Percentiles rank a stretch among this genome's conserved stretches.
phyloP scores from a whole-genome alignment of 2,888 invertebrate genomes.

The Aleiodes testaceus region DNA sequence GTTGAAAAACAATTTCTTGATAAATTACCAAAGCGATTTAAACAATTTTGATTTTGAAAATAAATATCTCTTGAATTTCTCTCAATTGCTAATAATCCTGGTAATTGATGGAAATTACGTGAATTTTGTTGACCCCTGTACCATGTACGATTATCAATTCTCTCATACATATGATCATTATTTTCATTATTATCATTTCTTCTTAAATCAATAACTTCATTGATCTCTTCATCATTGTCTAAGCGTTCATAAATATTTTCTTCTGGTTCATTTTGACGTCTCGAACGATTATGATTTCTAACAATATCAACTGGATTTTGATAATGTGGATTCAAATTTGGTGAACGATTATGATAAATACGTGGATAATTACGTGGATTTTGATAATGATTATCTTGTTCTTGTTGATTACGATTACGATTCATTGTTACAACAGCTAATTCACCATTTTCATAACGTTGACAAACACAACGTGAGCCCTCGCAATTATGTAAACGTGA shows the following conservation, averaged over 20 bases:
- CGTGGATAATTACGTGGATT: conserved; percentile 56
- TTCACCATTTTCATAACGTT: conserved; percentile 69
- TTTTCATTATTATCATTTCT: conserved; percentile 48
- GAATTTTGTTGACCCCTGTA: conserved; percentile 53
- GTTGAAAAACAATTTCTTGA: conserved; percentile 69
- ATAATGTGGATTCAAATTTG: conserved; percentile 63
- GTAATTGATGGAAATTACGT: conserved; percentile 40
- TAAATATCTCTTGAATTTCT: conserved; percentile 57
- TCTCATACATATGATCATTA: conserved; percentile 64
- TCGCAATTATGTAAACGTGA: conserved; percentile 64
- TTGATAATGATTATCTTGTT: conserved; percentile 62
- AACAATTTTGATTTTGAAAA: conserved; percentile 61
- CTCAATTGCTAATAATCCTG: conserved; percentile 28
- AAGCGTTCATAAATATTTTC: conserved; percentile 72
- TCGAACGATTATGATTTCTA: conserved; percentile 61
- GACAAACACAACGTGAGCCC: conserved; percentile 66
- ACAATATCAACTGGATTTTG: conserved; percentile 66
- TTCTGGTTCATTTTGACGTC: conserved; percentile 68
- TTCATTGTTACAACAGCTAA: conserved; percentile 66
- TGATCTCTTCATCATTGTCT: conserved; percentile 71
- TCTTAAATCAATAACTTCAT: conserved; percentile 69
- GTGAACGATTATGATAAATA: conserved; percentile 54
- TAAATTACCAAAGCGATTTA: conserved; percentile 60
- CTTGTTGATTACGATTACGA: conserved; percentile 60
- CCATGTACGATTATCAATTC: conserved; percentile 63